Evolutionary conservation across 1,140 invertebrate species (phyloP).

Genomic region (Hermatobates lingyangjiaoensis): DNA sequence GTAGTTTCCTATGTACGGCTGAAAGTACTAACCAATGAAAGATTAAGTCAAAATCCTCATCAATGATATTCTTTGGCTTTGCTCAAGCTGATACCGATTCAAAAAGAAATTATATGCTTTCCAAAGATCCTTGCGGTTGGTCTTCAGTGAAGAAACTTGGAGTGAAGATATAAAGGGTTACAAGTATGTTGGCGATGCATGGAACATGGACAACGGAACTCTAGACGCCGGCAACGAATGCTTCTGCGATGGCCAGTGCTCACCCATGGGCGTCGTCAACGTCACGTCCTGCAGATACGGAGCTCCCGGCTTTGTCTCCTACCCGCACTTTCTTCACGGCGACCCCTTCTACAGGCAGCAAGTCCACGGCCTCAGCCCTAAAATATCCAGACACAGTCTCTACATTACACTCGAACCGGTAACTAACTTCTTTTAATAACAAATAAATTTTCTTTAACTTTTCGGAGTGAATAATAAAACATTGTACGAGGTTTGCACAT

Average conservation of each 20-base stretch:
- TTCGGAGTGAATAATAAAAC: no score
- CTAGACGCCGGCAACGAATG: constrained; percentile 40
- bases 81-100: no score
- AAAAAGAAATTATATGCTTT: no score
- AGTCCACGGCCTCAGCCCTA: constrained; percentile 37
- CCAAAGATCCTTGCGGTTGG: constrained; percentile 25
- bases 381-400: constrained; percentile 33
- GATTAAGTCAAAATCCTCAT: no score
- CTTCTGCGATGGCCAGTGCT: constrained; percentile 46
- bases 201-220: constrained; percentile 28
- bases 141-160: constrained; percentile 30
- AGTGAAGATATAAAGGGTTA: constrained; percentile 24
- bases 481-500: no score
- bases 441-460: no score
- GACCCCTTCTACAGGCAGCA: constrained; percentile 32
- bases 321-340: constrained; percentile 48
- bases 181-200: constrained; percentile 22
- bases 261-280: constrained; percentile 24
- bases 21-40: no score
- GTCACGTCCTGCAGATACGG: constrained; percentile 30
- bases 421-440: constrained; percentile 17
- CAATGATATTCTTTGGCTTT: no score
- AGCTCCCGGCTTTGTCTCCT: constrained; percentile 42
- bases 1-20: no score
- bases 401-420: constrained; percentile 42